Conservation (phyloP, 1,140 invertebrate genomes). For the Condylostylus longicornis region DNA sequence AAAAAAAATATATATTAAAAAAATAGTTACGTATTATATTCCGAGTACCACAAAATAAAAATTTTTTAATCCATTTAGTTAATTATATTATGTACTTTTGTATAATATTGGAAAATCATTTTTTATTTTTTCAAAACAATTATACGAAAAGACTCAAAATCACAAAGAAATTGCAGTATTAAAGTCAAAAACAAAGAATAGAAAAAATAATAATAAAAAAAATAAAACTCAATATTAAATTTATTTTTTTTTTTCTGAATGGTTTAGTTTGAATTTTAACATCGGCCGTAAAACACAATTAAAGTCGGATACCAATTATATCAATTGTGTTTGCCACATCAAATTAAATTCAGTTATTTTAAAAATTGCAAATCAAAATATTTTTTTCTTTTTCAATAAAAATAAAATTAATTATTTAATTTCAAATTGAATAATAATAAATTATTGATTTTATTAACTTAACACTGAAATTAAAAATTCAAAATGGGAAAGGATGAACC, state of each 20-base stretch:
- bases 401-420: conserved; percentile 7
- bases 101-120: conserved; percentile 9
- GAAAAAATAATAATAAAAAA: background rate
- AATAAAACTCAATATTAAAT: background rate
- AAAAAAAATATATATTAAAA: too few species aligned
- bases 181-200: conserved; percentile 2
- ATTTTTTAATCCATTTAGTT: conserved; percentile 25
- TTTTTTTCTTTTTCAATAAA: too few species aligned
- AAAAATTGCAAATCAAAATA: background rate
- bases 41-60: too few species aligned
- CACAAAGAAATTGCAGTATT: conserved; percentile 12
- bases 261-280: conserved; percentile 9
- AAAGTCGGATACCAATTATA: background rate
- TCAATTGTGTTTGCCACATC: background rate
- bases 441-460: too few species aligned
- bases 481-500: conserved; percentile 58
- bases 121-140: too few species aligned
- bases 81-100: conserved; percentile 20
- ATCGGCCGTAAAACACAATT: too few species aligned
- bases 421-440: conserved; percentile 1
- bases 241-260: conserved; percentile 10
- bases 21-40: too few species aligned
- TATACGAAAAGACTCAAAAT: conserved; percentile 19
- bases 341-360: conserved; percentile 1
- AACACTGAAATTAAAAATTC: conserved; percentile 1